These are phyloP conservation scores for Lumbricus terrestris DNA, from an alignment of 2,888 invertebrate genomes.

Conservation along the genomic window DNA sequence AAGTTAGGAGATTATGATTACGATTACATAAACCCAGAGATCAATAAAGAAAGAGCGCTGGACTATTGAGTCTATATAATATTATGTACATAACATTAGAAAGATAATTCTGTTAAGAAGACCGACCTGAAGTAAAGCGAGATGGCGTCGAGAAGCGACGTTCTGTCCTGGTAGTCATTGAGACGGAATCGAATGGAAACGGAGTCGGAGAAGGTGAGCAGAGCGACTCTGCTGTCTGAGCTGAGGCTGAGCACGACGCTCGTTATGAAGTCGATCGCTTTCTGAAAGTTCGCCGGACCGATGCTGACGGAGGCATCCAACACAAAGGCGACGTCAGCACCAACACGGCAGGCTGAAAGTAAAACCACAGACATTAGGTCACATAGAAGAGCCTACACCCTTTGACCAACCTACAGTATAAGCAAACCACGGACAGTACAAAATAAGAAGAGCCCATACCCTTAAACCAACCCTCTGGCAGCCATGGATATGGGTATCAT, in stretches of 20 bases:
- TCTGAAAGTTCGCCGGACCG: constrained; percentile 30
- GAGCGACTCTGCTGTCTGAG: not conserved
- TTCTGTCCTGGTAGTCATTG: not conserved
- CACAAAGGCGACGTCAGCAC: constrained; percentile 34
- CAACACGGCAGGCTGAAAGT: constrained; percentile 22
- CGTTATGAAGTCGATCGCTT: constrained; percentile 29
- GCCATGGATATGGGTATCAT: too few relatives aligned
- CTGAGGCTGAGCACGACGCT: constrained; percentile 24
- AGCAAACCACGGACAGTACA: too few relatives aligned
- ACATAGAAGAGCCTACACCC: too few relatives aligned
- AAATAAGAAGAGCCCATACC: too few relatives aligned
- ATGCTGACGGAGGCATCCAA: constrained; percentile 38
- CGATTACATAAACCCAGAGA: too few relatives aligned
- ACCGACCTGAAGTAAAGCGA: not conserved
- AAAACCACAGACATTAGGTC: not conserved
- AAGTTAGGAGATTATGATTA: too few relatives aligned
- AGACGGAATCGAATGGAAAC: constrained; percentile 19
- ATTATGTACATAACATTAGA: not conserved
- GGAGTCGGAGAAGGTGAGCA: constrained; percentile 18
- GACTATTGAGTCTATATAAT: too few relatives aligned
- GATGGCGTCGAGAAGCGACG: constrained; percentile 6
- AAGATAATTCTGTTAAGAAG: not conserved
- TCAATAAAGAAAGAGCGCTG: not conserved
- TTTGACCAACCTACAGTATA: too few relatives aligned
- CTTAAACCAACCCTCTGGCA: too few relatives aligned